Evolutionary conservation across 2,797 vertebrate species (phyloP), one percentile per base, ranked within the genome.

Genomic region (Ctenopoma kingsleyae): DNA sequence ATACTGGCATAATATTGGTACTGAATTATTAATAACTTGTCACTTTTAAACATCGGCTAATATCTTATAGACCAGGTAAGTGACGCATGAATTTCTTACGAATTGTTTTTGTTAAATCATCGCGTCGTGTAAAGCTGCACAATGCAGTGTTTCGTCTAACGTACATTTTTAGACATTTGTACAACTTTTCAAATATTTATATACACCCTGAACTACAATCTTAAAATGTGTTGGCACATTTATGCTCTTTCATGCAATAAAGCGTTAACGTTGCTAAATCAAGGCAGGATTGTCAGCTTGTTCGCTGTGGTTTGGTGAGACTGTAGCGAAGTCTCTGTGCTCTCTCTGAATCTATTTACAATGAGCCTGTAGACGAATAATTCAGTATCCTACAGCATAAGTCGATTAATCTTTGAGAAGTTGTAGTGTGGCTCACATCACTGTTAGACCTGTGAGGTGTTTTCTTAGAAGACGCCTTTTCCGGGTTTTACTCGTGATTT

Each of bases 401-500:
- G 32, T 35, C 32, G 1, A 11, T 38, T 22, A 3, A 41, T 48
- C 2, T 19, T 0, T n/a, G n/a, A 0, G 0, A n/a, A 5, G 4
- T 38, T 15, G 12, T n/a, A 22, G 27, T 27, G 7, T 8, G 3
- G 12, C 9, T 4, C 20, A 4, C 2, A 25, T n/a, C 16, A n/a
- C 17, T 17, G 41, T 43, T 43, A 17, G 6, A 43, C 17, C 16
- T 47, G 2, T 0, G 0, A 9, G 3, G 7, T 17, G 16, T 50
- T 61, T 35, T 55, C 5, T 9, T 1, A 9, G 32, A 50, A 22
- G 12, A 25, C 20, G 2, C 6, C 1, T 9, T 67, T 88, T 88
- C 83, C 86, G 72, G 71, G 63, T 78, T 71, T 49, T 0, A 0
- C 47, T 16, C 7, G 1, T 9, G n/a, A 12, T 19, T 17, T 4